Base-by-base conservation (phyloP, 2,888 invertebrate genomes). In the Drosophila anceps region DNA sequence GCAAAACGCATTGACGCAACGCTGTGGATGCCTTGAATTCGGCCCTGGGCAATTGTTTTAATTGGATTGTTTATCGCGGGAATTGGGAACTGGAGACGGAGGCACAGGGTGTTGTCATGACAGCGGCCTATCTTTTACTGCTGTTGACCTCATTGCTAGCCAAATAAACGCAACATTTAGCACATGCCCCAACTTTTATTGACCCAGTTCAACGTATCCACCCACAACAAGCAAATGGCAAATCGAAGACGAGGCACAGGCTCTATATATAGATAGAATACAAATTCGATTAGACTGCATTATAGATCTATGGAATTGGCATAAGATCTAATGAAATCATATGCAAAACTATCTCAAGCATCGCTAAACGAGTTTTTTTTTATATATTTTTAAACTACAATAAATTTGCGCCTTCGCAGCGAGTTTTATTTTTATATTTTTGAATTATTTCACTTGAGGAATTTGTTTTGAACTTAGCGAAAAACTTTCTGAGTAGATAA, bases 21-120 rank as follows among this genome's bases (percentile, higher is more conserved):
- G 24, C 58, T 24, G 58, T 64, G 64, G 63, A 58, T 53, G 67
- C 65, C 39, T 54, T 54, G 54, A 37, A 10, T 57, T 79, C 60
- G 62, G 78, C 78, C 88, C 86, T 79, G 88, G 65, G 61, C 71
- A 86, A 76, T 81, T 88, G 87, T 73, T 79, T 83, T 85, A 86
- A 85, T 88, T 88, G 82, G 78, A 82, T 88, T 85, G 88, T 86
- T 88, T 85, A 83, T 83, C 44, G 65, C 15, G 37, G 15, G 6
- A 18, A 33, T 18, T 18, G 37, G 35, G 33, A 44, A 29, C 29
- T 18, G 24, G 18, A 33, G 46, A 4, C 2, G 44, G 39, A 10
- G 33, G 24, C 24, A 29, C 2, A 57, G 75, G 59, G 41, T 43
- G 85, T 84, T 82, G 68, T 75, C 69, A 85, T 77, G 81, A 50